Evolutionary conservation across 2,888 invertebrate species (phyloP), one percentile per base, ranked within the genome.

Genomic region (Cephalotes varians): DNA sequence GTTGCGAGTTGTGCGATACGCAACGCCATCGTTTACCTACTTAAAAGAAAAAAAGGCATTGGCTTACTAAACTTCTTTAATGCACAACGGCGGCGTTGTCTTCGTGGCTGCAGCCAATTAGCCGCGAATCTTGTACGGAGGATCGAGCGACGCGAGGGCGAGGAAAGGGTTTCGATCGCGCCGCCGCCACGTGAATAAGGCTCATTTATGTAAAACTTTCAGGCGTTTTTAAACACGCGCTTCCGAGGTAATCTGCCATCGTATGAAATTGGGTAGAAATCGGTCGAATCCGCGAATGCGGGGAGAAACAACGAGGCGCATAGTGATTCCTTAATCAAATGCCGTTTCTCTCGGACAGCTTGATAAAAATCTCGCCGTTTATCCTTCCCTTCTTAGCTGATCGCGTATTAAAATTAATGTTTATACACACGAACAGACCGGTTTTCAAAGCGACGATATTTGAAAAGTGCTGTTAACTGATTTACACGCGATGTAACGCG

Each of bases 81-180:
- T 56, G 84, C 84, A 92, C 92, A 92, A 92, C 88, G 92, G 87
- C 87, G 67, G 83, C 91, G 90, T 91, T 91, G 91, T 91, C 87
- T 83, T 89, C 86, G 89, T 88, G 90, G 90, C 90, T 90, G 91
- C 90, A 90, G 92, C 91, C 91, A 92, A 92, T 92, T 92, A 92
- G 88, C 87, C 87, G 86, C 88, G 89, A 87, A 92, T 92, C 92
- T 88, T 83, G 84, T 83, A 71, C 82, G 87, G 87, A 86, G 89
- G 86, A 92, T 92, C 84, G 81, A 85, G 71, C 65, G 56, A 51
- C 28, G 82, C 54, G 62, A 72, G 73, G 82, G 83, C 71, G 83
- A 76, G 83, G n/a, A 80, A 73, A 81, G 64, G 64, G 76, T 73
- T 67, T 4, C 71, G 37, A 83, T 80, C 28, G 69, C 51, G 28